Conservation (phyloP, 2,888 invertebrate species). For the Tolmerus cingulatus region DNA sequence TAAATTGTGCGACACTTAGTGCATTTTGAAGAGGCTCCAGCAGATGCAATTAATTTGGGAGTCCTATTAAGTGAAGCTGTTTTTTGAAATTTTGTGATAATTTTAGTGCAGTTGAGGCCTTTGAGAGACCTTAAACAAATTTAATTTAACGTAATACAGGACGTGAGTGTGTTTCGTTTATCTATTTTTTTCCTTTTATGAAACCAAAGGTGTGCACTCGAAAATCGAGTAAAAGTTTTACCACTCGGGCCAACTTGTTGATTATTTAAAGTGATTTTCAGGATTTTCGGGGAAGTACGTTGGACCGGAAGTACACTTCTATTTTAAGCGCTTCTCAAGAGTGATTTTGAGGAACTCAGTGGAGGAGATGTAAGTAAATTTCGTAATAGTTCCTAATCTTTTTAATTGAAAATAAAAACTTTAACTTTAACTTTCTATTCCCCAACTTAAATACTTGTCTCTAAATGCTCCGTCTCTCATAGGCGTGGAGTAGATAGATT, state of each 20-base stretch:
- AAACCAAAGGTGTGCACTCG: not conserved
- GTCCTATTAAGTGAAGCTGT: not conserved
- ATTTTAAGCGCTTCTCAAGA: not conserved
- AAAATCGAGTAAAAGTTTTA: not conserved
- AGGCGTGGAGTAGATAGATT: too few species aligned
- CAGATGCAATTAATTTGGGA: not conserved
- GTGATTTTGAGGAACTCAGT: not conserved
- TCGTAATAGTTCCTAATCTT: not conserved
- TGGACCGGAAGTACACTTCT: not conserved
- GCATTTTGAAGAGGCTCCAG: not conserved
- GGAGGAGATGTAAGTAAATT: not conserved
- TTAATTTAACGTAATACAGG: not conserved
- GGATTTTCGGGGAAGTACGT: not conserved
- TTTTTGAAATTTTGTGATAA: not conserved
- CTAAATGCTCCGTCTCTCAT: not conserved
- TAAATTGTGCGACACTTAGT: not conserved
- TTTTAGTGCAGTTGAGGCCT: not conserved
- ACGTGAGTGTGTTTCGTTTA: not conserved
- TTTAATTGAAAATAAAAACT: not conserved
- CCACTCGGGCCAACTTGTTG: not conserved
- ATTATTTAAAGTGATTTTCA: not conserved
- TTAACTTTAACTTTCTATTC: not conserved
- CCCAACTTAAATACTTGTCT: not conserved
- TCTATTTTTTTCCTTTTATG: not conserved
- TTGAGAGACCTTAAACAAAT: not conserved